Conservation (phyloP, 53 echinoderm and acorn worm species). For the Astropecten irregularis region DNA sequence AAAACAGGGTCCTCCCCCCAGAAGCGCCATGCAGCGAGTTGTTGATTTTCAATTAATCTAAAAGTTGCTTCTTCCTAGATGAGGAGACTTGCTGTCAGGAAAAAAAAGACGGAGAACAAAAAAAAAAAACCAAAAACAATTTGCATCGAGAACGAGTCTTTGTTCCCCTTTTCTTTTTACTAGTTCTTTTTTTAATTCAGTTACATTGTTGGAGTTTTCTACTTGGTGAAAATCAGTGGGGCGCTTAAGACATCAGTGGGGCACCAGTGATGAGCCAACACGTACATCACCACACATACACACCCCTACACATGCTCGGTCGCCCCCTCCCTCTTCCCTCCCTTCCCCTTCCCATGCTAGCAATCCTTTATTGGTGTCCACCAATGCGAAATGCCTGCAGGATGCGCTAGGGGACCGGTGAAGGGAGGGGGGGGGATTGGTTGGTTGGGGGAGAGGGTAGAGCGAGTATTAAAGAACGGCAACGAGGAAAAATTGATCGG, state of each 20-base stretch:
- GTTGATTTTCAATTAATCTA: constrained; percentile 62
- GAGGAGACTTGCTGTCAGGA: neutral
- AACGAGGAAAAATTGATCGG: constrained; percentile 53
- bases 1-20: constrained; percentile 40
- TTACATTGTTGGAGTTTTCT: neutral
- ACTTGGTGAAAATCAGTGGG: no score
- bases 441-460: no score
- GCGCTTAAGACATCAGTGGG: no score
- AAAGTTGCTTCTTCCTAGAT: constrained; percentile 31
- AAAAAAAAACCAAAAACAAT: neutral
- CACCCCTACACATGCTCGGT: no score
- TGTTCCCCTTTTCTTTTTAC: neutral
- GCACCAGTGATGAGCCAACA: no score
- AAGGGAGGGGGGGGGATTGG: no score
- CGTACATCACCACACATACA: no score
- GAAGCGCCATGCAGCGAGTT: constrained; percentile 11
- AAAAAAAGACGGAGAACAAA: constrained; percentile 1
- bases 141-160: constrained; percentile 1
- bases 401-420: constrained; percentile 25
- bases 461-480: constrained; percentile 7
- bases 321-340: neutral
- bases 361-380: constrained; percentile 39
- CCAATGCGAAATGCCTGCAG: constrained; percentile 22
- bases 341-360: neutral
- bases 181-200: neutral